Base-by-base conservation (phyloP, 2,888 invertebrate species). In the Physocephala rufipes region DNA sequence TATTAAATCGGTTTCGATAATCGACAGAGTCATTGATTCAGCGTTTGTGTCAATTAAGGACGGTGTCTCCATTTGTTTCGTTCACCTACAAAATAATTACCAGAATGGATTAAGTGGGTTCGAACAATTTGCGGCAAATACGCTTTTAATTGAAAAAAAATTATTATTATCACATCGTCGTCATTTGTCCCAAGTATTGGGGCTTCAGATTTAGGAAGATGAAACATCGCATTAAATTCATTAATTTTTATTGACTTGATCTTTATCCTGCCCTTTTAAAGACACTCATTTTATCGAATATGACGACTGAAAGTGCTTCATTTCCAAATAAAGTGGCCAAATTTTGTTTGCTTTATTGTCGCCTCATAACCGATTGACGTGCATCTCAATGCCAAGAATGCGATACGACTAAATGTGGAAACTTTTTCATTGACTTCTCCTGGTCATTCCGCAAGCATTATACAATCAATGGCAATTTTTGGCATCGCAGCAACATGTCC, bases 21-120 rank as follows among this genome's bases (percentile, higher is more conserved):
- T 76, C 75, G 73, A 76, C 77, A 74, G 71, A 75, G 76, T 71
- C 77, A 77, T 76, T 75, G 78, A 76, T 78, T 77, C 73, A 74
- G 69, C 71, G 71, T 72, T 74, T 70, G 74, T 72, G 73, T 67
- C 66, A 73, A 67, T 68, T 53, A 70, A 69, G 63, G 73, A 70
- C 72, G 71, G 73, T 71, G 61, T 59, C 24, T 65, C 72, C 67
- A 73, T 75, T 73, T 73, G 66, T 73, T 69, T 49, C 19, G 15
- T 5, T 36, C 28, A 30, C 45, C 5, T 21, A 30, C 13, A 15
- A 55, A 19, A 24, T 16, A 68, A 5, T 4, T 43, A 30, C n/a
- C 28, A 30, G 26, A 13, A 5, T 30, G 43, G 24, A 24, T 13
- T 26, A 3, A 2, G 12, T 59, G 24, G 30, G 2, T 2, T 24